Conservation (phyloP, 2,113 vertebrate species). For the Clarias macrocephalus region DNA sequence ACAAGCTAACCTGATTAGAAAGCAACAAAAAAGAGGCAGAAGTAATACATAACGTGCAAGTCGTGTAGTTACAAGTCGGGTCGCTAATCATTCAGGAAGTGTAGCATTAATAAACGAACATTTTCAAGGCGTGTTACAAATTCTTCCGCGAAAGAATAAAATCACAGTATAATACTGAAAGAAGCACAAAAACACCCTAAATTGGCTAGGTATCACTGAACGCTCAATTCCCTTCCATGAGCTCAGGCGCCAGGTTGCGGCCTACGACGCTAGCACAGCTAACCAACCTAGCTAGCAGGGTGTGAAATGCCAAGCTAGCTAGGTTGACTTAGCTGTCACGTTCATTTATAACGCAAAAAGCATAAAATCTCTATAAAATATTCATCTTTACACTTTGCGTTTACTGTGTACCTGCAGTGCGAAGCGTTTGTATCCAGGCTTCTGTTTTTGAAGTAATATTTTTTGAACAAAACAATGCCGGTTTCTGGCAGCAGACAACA, state of each 20-base stretch:
- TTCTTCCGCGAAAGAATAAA: neutral
- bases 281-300: neutral
- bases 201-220: neutral
- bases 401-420: conserved; percentile 54
- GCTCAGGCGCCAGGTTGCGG: conserved; percentile 53
- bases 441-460: conserved; percentile 6
- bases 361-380: neutral
- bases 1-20: neutral
- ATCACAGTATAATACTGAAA: neutral
- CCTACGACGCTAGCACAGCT: conserved; percentile 41
- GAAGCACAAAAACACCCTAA: neutral
- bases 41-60: neutral
- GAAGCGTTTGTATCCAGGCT: conserved; percentile 31
- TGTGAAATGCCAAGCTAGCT: conserved; percentile 14
- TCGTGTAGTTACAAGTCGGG: neutral
- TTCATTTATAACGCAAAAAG: neutral
- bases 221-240: conserved; percentile 49
- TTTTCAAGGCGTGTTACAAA: neutral
- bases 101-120: no score
- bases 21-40: neutral
- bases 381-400: neutral
- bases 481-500: conserved; percentile 51
- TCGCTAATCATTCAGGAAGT: neutral
- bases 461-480: conserved; percentile 9
- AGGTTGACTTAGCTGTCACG: neutral